These are phyloP conservation scores for Rosalia funebris DNA, from an alignment of 2,888 invertebrate species.

Conservation along the genomic window DNA sequence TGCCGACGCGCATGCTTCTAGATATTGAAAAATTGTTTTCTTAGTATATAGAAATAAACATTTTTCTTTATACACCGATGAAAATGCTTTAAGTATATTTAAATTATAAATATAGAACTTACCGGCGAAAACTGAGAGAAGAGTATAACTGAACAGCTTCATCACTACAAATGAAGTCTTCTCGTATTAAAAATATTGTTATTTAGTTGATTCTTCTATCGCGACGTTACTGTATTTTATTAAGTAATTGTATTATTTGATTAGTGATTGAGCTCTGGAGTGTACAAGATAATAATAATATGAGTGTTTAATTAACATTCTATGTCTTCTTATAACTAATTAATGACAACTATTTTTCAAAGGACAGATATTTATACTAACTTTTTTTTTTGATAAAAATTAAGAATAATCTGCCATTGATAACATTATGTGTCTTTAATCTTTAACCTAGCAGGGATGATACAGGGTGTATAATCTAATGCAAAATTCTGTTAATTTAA, in stretches of 20 bases:
- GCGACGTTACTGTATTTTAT: too few species aligned
- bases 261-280: background rate
- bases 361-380: slow-evolving; percentile 5
- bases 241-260: background rate
- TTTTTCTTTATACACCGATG: too few species aligned
- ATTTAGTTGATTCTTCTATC: background rate
- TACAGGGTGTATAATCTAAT: slow-evolving; percentile 1
- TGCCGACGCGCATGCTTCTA: too few species aligned
- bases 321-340: slow-evolving; percentile 36
- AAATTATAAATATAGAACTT: slow-evolving; percentile 36
- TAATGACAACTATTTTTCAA: slow-evolving; percentile 70
- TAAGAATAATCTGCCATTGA: slow-evolving; percentile 4
- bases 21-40: too few species aligned
- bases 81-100: slow-evolving; percentile 33
- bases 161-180: slow-evolving; percentile 5
- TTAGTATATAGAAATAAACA: too few species aligned
- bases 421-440: background rate
- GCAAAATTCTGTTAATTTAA: background rate
- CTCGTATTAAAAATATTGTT: background rate
- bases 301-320: slow-evolving; percentile 21
- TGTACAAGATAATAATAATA: background rate
- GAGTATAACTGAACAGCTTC: slow-evolving; percentile 13
- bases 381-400: background rate
- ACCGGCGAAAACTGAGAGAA: slow-evolving; percentile 19
- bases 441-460: slow-evolving; percentile 2